phyloP scores from a whole-genome alignment of 2,797 vertebrate species.

The Anolis apletophallus region DNA sequence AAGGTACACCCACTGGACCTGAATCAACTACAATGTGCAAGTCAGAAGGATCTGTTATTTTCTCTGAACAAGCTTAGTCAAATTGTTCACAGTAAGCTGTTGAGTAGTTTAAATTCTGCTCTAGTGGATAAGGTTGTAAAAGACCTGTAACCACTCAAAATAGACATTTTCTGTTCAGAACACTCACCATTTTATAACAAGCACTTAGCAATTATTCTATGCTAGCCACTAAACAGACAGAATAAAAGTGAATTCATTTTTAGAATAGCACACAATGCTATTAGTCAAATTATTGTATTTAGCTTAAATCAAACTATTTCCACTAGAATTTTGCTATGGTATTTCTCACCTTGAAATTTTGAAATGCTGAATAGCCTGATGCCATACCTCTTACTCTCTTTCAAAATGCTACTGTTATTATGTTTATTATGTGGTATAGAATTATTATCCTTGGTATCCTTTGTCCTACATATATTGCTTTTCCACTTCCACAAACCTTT shows the following conservation, averaged over 20 bases:
- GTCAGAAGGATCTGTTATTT: too few species aligned
- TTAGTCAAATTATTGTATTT: conserved; percentile 2
- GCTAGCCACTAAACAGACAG: not conserved
- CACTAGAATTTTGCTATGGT: not conserved
- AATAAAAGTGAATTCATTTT: conserved; percentile 5
- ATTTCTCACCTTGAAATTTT: not conserved
- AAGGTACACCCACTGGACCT: too few species aligned
- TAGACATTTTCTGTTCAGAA: not conserved
- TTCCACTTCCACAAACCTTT: too few species aligned
- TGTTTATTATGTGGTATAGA: too few species aligned
- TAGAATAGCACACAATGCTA: not conserved
- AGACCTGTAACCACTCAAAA: too few species aligned
- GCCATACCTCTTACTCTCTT: not conserved
- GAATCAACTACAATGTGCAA: too few species aligned
- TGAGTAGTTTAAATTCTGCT: too few species aligned
- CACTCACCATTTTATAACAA: not conserved
- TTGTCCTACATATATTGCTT: too few species aligned
- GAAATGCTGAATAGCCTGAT: not conserved
- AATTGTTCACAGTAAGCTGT: too few species aligned
- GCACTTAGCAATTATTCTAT: not conserved
- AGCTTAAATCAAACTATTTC: not conserved
- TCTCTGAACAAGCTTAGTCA: too few species aligned
- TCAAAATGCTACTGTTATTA: not conserved
- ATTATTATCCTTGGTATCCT: too few species aligned
- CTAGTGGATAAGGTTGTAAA: too few species aligned